Conservation (phyloP, 2,113 vertebrate species). For the Montifringilla adamsi region DNA sequence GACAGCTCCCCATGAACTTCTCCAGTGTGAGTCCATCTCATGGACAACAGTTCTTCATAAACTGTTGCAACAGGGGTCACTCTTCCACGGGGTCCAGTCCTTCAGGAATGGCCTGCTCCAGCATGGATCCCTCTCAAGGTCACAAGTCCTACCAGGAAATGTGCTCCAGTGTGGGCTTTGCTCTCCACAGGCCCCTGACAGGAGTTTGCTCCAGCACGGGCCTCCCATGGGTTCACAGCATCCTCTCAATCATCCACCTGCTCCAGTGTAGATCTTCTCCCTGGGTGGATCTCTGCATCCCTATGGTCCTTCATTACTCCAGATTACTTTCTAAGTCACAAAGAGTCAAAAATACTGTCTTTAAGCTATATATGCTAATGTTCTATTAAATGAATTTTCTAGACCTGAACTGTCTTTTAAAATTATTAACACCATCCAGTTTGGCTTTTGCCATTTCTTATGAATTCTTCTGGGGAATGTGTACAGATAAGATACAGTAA, state of each 20-base stretch:
- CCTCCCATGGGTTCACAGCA: background rate
- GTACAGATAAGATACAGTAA: background rate
- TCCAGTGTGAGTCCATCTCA: background rate
- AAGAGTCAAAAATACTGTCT: background rate
- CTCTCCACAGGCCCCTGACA: background rate
- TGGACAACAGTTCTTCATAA: background rate
- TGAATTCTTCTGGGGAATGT: background rate
- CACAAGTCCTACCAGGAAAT: background rate
- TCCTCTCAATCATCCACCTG: background rate
- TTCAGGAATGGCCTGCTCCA: background rate
- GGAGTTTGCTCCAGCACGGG: background rate
- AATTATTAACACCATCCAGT: background rate
- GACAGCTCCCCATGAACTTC: background rate
- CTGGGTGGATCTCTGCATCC: background rate
- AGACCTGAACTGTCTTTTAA: background rate
- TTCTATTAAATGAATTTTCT: background rate
- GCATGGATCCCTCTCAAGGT: fast-evolving
- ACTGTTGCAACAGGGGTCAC: background rate
- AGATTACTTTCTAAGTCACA: background rate
- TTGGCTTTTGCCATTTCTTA: background rate
- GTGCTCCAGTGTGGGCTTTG: background rate
- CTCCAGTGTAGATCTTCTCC: fast-evolving
- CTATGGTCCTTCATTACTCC: background rate
- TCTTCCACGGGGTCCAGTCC: background rate
- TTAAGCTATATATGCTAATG: background rate